Evolutionary conservation across 2,113 vertebrate genomes (phyloP), one percentile per base, ranked within the genome.

Genomic region (Physeter macrocephalus): DNA sequence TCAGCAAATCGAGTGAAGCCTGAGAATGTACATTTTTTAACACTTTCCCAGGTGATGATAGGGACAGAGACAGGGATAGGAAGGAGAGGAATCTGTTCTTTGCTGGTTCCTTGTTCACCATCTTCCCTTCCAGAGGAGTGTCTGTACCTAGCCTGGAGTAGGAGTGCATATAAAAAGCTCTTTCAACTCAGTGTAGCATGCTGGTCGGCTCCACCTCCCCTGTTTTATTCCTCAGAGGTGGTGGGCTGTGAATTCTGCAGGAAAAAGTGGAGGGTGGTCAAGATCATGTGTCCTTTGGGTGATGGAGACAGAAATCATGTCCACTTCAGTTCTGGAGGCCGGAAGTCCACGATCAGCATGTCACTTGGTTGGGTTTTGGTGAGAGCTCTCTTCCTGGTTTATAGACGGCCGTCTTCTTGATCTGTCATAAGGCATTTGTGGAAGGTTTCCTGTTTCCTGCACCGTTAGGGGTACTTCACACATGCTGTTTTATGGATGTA

Each of bases 221-320:
- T 31, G 3, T 1, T 1, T 2, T 2, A 1, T 34, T 17, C 8
- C 18, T 62, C 8, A 1, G 29, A 64, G 27, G 11, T 4, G 21
- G 5, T 3, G 0, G 10, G 17, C 29, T 11, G 0, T 41, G 34
- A 29, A 34, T 31, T 23, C 61, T 39, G 31, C 67, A 77, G 29
- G 18, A 66, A 54, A 23, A 49, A 10, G 23, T 20, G 23, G 31
- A 61, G 46, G 52, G 20, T 2, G 43, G 59, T 25, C 61, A 81
- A 29, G 5, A 41, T 25, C 46, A n/a, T 1, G 21, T 18, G n/a
- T 43, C 21, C n/a, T 57, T 78, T 31, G 7, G n/a, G 2, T 36
- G 25, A 49, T 29, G 23, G 31, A 67, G 34, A 71, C 41, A 13
- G 15, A 57, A 67, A 64, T 83, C 39, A 11, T 13, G 20, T 13